Conservation (phyloP, 2,113 vertebrate species). For the Chionis minor region DNA sequence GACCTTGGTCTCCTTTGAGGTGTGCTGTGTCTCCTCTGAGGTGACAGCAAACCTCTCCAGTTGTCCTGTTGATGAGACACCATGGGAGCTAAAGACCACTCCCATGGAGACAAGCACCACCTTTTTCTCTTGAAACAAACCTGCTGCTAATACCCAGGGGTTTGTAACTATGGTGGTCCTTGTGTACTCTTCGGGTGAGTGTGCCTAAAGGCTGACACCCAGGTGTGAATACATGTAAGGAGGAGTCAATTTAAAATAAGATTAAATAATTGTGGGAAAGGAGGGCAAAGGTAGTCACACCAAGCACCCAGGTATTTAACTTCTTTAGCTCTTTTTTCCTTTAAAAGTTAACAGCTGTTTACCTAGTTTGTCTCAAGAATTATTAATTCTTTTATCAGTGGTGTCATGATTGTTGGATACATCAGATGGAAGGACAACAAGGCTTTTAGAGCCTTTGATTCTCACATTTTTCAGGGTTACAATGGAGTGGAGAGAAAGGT, state of each 20-base stretch:
- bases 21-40: neutral
- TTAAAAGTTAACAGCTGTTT: neutral
- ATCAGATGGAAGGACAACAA: neutral
- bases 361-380: neutral
- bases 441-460: neutral
- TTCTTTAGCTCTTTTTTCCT: neutral
- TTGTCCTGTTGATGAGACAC: neutral
- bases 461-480: neutral
- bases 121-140: neutral
- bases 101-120: neutral
- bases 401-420: neutral
- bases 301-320: neutral
- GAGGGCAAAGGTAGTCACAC: neutral
- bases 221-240: accelerated
- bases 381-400: neutral
- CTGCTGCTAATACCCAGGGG: neutral
- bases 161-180: neutral
- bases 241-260: neutral
- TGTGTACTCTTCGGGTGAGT: neutral
- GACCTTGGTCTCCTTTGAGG: neutral
- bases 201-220: neutral
- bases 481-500: neutral
- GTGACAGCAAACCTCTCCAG: neutral
- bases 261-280: neutral
- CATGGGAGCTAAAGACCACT: neutral